These are phyloP conservation scores for Lasioglossum vierecki DNA, from an alignment of 2,888 invertebrate species.

Conservation along the genomic window DNA sequence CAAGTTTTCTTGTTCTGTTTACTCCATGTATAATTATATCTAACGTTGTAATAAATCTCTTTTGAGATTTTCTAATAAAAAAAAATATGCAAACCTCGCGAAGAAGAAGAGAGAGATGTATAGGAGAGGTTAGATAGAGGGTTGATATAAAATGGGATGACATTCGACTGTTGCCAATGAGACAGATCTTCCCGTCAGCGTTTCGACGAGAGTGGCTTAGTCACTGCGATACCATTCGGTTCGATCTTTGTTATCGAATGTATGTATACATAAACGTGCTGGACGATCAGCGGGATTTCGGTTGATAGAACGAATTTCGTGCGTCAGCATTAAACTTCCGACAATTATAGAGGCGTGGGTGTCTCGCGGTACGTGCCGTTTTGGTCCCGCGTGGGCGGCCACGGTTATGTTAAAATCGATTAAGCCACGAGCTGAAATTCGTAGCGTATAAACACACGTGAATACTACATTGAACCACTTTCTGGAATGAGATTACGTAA, in stretches of 20 bases:
- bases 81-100: background rate
- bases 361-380: background rate
- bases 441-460: constrained; percentile 32
- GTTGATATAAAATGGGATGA: background rate
- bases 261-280: background rate
- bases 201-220: background rate
- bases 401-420: constrained; percentile 36
- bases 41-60: too few species aligned
- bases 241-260: constrained; percentile 11
- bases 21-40: too few species aligned
- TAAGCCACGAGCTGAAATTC: constrained; percentile 39
- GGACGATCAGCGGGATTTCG: constrained; percentile 14
- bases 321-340: constrained; percentile 51
- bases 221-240: background rate
- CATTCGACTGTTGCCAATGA: background rate
- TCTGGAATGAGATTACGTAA: constrained; percentile 46
- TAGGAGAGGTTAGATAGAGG: background rate
- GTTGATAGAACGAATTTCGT: constrained; percentile 28
- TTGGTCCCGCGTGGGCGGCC: constrained; percentile 15
- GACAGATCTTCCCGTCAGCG: constrained; percentile 1
- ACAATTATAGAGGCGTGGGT: constrained; percentile 21
- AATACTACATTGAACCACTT: constrained; percentile 22
- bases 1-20: too few species aligned
- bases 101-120: background rate
- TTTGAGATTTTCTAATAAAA: too few species aligned